Percentiles rank a stretch among this genome's conserved stretches.
Evolutionary conservation across 1,140 invertebrate genomes (phyloP).

Genomic region (Caligus rogercresseyi): DNA sequence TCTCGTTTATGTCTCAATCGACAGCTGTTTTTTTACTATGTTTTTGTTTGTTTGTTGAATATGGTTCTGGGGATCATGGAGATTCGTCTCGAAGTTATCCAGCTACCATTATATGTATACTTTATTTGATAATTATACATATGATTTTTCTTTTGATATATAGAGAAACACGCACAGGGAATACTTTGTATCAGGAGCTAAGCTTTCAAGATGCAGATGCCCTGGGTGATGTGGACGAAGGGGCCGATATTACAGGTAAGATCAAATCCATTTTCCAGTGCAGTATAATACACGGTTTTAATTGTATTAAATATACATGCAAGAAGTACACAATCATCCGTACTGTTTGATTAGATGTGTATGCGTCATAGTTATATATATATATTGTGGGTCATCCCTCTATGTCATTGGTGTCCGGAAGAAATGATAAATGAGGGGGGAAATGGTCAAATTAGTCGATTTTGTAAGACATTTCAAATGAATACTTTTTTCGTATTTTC

Average conservation of each 20-base stretch:
- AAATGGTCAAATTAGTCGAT: too few species aligned
- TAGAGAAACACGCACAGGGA: slow-evolving; percentile 65
- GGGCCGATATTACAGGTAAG: slow-evolving; percentile 67
- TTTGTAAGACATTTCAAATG: too few species aligned
- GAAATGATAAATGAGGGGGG: too few species aligned
- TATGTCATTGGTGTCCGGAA: too few species aligned
- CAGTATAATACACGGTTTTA: slow-evolving; percentile 11
- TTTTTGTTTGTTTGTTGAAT: too few species aligned
- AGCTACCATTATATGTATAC: too few species aligned
- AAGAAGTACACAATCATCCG: background rate
- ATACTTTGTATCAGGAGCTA: slow-evolving; percentile 77
- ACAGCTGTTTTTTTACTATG: background rate
- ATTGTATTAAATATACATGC: slow-evolving; percentile 3
- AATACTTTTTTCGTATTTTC: too few species aligned
- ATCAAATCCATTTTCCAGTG: background rate
- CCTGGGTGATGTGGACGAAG: slow-evolving; percentile 60
- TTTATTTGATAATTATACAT: background rate
- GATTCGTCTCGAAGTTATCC: too few species aligned
- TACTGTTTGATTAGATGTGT: too few species aligned
- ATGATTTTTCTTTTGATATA: slow-evolving; percentile 22
- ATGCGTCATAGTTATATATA: background rate
- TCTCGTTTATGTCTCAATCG: too few species aligned
- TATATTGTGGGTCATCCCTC: background rate
- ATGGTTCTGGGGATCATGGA: too few species aligned
- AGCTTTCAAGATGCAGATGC: slow-evolving; percentile 61